Conservation (phyloP, 2,113 vertebrate genomes). For the Scophthalmus maximus region DNA sequence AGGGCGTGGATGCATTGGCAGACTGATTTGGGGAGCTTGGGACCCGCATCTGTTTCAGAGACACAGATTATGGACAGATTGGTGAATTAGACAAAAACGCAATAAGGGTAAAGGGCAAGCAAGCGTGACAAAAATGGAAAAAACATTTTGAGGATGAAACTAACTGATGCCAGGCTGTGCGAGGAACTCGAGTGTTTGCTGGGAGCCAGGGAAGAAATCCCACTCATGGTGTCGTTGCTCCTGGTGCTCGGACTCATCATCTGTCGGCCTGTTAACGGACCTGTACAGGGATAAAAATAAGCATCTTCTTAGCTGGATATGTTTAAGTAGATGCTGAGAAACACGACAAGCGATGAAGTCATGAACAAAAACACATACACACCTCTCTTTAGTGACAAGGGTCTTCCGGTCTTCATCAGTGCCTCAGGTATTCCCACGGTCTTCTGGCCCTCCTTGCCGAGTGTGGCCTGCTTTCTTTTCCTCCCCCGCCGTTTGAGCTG, state of each 20-base stretch:
- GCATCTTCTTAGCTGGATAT: neutral
- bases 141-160: conserved; percentile 51
- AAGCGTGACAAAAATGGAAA: neutral
- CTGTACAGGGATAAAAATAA: conserved; percentile 44
- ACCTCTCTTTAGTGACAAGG: conserved; percentile 91
- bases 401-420: conserved; percentile 86
- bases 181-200: conserved; percentile 96
- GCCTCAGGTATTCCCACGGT: conserved; percentile 85
- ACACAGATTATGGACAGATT: neutral
- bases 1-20: conserved; percentile 80
- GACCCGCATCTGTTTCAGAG: conserved; percentile 70
- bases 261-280: conserved; percentile 82
- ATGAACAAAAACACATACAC: neutral
- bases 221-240: conserved; percentile 96
- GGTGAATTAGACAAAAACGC: neutral
- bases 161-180: conserved; percentile 93
- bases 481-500: conserved; percentile 93
- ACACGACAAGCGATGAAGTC: neutral
- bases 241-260: conserved; percentile 93
- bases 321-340: neutral
- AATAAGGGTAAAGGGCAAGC: neutral
- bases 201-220: conserved; percentile 93
- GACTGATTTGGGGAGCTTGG: conserved; percentile 86
- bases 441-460: conserved; percentile 81
- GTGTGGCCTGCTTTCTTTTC: conserved; percentile 88